Evolutionary conservation across 23 tunicate genomes (phyloP), one percentile per base, ranked within the genome.

Genomic region (Styela clava): DNA sequence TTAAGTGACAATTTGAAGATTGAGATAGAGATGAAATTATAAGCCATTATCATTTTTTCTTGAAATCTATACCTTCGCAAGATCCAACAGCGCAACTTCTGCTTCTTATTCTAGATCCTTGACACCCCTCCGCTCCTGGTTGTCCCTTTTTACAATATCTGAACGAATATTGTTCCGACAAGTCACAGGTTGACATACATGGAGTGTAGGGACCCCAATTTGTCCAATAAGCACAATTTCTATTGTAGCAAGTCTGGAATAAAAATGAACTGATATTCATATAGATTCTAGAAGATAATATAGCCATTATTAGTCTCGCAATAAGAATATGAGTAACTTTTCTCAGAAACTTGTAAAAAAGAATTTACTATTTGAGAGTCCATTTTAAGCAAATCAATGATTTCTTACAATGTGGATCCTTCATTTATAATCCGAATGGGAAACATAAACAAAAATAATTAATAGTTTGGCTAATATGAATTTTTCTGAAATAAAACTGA

Each of bases 21-120:
- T n/a, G n/a, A n/a, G n/a, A n/a, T n/a, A n/a, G n/a, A n/a, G n/a
- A n/a, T n/a, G n/a, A n/a, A n/a, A n/a, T n/a, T n/a, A n/a, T n/a
- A n/a, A n/a, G n/a, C n/a, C n/a, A n/a, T n/a, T n/a, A n/a, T n/a
- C n/a, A n/a, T n/a, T n/a, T n/a, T n/a, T n/a, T n/a, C n/a, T n/a
- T n/a, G n/a, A n/a, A n/a, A n/a, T n/a, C n/a, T n/a, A n/a, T 30
- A 76, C 81, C 81, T 36, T 52, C 65, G 37, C 81, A 76, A 33
- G 64, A 52, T 7, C 31, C 27, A 12, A 76, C 24, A n/a, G 65
- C 65, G 24, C 81, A 76, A 44, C 65, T 76, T 52, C 31, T 35
- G 24, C 64, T 20, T 33, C 81, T 52, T 76, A 22, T 44, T 18
- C 64, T 7, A 9, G 35, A 52, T 76, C 81, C 81, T 76, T 76